phyloP scores from a whole-genome alignment of 2,797 vertebrate species.

The Acrossocheilus fasciatus region DNA sequence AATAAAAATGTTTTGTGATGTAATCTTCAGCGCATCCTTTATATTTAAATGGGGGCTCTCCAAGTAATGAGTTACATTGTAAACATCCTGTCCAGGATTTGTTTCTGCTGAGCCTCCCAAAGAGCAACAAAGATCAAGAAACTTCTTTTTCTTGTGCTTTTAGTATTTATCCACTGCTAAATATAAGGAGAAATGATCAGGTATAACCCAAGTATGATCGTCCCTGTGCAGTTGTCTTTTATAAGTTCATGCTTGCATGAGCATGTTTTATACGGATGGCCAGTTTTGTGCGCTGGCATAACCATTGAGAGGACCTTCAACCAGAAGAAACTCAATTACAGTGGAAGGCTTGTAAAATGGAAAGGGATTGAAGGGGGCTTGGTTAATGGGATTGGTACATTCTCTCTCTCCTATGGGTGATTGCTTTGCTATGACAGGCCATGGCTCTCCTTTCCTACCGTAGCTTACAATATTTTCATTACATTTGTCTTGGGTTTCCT shows the following conservation, averaged over 20 bases:
- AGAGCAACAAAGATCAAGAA: slow-evolving; percentile 22
- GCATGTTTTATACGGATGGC: slow-evolving; percentile 20
- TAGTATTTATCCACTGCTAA: slow-evolving; percentile 7
- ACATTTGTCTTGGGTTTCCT: slow-evolving; percentile 69
- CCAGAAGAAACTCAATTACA: neutral
- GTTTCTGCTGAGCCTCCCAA: slow-evolving; percentile 26
- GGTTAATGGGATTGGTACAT: neutral
- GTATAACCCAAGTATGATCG: neutral
- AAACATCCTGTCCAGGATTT: slow-evolving; percentile 43
- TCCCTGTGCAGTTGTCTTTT: neutral
- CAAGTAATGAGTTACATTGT: slow-evolving; percentile 32
- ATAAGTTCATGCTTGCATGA: slow-evolving; percentile 11
- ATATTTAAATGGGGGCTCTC: slow-evolving; percentile 14
- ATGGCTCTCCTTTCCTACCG: slow-evolving; percentile 41
- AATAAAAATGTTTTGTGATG: slow-evolving; percentile 31
- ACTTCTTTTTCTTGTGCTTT: slow-evolving; percentile 10
- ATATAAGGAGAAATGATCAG: slow-evolving; percentile 43
- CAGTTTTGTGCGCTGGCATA: slow-evolving; percentile 1
- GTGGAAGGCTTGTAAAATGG: slow-evolving; percentile 1
- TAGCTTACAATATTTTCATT: slow-evolving; percentile 63
- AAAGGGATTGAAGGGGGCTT: neutral
- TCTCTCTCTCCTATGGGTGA: neutral
- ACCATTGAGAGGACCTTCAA: slow-evolving; percentile 13
- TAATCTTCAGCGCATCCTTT: slow-evolving; percentile 24
- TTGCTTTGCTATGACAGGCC: slow-evolving; percentile 57